Evolutionary conservation across 2,888 invertebrate genomes (phyloP).

Genomic region (Mycalesis mineus): DNA sequence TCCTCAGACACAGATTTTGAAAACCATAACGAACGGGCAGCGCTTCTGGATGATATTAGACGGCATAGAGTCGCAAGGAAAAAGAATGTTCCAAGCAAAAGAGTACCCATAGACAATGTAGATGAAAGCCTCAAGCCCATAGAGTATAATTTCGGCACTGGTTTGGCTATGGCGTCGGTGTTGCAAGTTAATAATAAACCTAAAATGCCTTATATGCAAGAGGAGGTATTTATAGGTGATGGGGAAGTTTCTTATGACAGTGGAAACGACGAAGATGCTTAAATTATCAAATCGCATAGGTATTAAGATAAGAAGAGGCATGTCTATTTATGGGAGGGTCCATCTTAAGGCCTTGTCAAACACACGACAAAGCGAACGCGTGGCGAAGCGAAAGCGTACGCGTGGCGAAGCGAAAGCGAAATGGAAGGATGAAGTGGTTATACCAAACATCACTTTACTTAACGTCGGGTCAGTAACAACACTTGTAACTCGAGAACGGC

Average conservation of each 20-base stretch:
- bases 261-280: conserved; percentile 61
- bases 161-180: conserved; percentile 71
- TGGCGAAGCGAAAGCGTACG: too few species aligned
- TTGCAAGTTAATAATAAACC: conserved; percentile 51
- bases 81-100: conserved; percentile 51
- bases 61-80: conserved; percentile 52
- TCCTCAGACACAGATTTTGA: conserved; percentile 62
- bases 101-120: conserved; percentile 42
- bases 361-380: too few species aligned
- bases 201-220: conserved; percentile 46
- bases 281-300: neutral
- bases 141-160: conserved; percentile 70
- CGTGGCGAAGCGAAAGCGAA: too few species aligned
- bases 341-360: too few species aligned
- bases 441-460: too few species aligned
- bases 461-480: too few species aligned
- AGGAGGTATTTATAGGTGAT: conserved; percentile 67
- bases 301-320: too few species aligned
- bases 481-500: too few species aligned
- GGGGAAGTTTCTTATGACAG: conserved; percentile 71
- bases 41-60: conserved; percentile 54
- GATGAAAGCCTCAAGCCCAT: conserved; percentile 67
- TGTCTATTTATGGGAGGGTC: too few species aligned
- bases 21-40: conserved; percentile 39
- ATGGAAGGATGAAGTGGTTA: too few species aligned